Evolutionary conservation across 1,140 invertebrate species (phyloP), one percentile per base, ranked within the genome.

Genomic region (Ceratina japonica): DNA sequence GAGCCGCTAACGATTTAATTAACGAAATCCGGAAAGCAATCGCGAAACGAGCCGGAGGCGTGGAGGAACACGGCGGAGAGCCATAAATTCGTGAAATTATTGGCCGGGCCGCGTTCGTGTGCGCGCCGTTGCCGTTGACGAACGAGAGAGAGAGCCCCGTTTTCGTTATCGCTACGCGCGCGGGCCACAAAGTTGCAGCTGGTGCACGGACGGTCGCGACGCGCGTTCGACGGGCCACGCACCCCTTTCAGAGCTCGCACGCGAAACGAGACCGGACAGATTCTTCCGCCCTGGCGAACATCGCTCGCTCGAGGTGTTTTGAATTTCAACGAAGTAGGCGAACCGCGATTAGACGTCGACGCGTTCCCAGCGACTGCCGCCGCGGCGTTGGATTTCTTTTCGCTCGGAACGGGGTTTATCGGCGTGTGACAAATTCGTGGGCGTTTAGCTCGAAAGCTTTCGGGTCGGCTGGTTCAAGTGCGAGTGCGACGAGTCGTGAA

Each of bases 81-180:
- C 79, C 52, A 44, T 59, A 75, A 76, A 81, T 82, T 76, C 63
- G 52, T 79, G 59, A 81, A 71, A 69, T 18, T 63, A 70, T 80
- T 61, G 31, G 49, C 10, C 52, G 13, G 31, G 37, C 52, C 37
- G 0, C n/a, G 44, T 73, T 56, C 52, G n/a, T 58, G 27, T 54
- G 58, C 61, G 61, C 69, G 22, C 79, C 75, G 62, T 54, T 54
- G 37, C 52, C 52, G 15, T 18, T 15, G 18, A n/a, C 15, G 52
- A 54, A n/a, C 15, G 52, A 54, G 13, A 16, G 37, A 65, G 51
- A 51, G 62, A 4, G n/a, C n/a, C 24, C 5, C 5, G 10, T 44
- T 44, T 44, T 44, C 37, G 52, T 82, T 64, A 75, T 59, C 64
- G 49, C 37, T 31, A 31, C 56, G 75, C 65, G 64, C 64, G 69